These are phyloP conservation scores for Pangasius macronema DNA, from an alignment of 2,797 vertebrate genomes.

Conservation along the genomic window DNA sequence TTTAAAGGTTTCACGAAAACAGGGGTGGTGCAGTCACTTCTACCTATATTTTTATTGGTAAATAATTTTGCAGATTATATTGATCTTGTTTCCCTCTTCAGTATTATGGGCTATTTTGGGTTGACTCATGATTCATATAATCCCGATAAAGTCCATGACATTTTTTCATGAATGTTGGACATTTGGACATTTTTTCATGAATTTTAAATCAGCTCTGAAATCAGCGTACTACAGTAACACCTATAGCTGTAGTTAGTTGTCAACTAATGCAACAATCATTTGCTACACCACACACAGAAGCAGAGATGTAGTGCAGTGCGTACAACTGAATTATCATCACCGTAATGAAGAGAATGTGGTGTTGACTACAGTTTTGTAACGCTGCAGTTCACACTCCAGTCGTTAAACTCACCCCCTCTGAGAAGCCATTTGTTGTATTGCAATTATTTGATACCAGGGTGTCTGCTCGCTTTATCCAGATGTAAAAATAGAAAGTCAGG, in stretches of 20 bases:
- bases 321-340: not conserved
- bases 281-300: not conserved
- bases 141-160: not conserved
- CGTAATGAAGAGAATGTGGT: not conserved
- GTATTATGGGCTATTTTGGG: not conserved
- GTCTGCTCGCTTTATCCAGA: slow-evolving; percentile 76
- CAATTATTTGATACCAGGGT: slow-evolving; percentile 66
- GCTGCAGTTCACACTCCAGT: slow-evolving; percentile 57
- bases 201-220: not conserved
- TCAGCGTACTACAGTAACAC: not conserved
- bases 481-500: slow-evolving; percentile 76
- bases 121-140: not conserved
- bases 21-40: too few relatives aligned
- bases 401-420: slow-evolving; percentile 71
- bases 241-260: not conserved
- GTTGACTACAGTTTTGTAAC: slow-evolving; percentile 18
- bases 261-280: not conserved
- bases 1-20: not conserved
- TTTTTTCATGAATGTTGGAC: too few relatives aligned
- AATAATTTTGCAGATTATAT: not conserved
- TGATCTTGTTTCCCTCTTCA: not conserved
- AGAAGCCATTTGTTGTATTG: slow-evolving; percentile 65
- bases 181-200: not conserved
- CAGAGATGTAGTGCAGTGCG: not conserved
- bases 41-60: not conserved